Conservation (phyloP, 2,113 vertebrate genomes). For the Laticauda laticaudata region DNA sequence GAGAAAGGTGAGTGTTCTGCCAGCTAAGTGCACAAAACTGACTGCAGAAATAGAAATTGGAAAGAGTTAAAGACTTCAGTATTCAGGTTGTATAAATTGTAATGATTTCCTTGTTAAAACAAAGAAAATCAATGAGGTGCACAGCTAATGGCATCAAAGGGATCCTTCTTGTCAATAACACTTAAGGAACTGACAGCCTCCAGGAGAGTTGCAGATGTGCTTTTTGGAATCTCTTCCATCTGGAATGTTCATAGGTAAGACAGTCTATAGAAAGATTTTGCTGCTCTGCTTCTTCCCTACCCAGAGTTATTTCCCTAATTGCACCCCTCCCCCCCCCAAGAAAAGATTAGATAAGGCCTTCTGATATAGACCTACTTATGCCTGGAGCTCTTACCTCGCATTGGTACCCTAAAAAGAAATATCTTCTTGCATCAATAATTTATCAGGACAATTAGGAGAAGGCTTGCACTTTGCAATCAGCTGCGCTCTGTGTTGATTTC, state of each 20-base stretch:
- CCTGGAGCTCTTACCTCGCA: conserved; percentile 36
- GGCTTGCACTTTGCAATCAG: conserved; percentile 74
- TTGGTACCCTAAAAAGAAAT: conserved; percentile 57
- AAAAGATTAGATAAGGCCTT: neutral
- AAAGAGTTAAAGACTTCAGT: neutral
- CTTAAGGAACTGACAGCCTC: conserved; percentile 33
- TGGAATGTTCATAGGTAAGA: conserved; percentile 7
- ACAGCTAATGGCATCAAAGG: conserved; percentile 24
- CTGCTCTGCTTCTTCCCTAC: neutral
- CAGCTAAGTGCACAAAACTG: neutral
- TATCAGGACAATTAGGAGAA: conserved; percentile 81
- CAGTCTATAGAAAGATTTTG: accelerated
- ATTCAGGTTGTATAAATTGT: conserved; percentile 40
- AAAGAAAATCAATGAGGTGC: conserved; percentile 33
- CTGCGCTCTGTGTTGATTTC: conserved; percentile 64
- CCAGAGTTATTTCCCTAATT: conserved; percentile 10
- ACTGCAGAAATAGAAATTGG: neutral
- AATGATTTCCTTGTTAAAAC: conserved; percentile 48
- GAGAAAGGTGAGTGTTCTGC: neutral
- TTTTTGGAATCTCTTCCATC: conserved; percentile 8
- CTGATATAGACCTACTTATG: conserved; percentile 20
- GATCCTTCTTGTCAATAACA: conserved; percentile 39
- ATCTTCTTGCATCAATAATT: conserved; percentile 75
- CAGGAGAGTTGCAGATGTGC: conserved; percentile 15
- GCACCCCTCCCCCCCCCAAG: neutral